Evolutionary conservation across 2,113 vertebrate genomes (phyloP).

Genomic region (Platysteira castanea): DNA sequence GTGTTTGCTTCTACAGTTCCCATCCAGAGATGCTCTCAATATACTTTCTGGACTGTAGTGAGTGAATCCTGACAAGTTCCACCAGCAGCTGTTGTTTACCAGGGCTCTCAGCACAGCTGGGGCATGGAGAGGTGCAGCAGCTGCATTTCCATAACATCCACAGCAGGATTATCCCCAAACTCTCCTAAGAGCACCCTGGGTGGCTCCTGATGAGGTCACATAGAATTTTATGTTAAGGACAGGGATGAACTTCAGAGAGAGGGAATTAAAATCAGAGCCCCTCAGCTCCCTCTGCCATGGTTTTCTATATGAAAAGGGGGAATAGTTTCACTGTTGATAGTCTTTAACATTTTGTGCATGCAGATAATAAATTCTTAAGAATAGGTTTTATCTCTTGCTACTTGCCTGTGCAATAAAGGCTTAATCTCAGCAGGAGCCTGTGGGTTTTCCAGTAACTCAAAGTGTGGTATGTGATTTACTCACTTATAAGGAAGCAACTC

Average conservation of each 20-base stretch:
- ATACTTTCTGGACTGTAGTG: background rate
- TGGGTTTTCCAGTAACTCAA: background rate
- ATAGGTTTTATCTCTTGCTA: background rate
- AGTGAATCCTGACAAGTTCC: background rate
- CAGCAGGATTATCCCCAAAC: background rate
- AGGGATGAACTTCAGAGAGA: background rate
- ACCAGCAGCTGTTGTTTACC: background rate
- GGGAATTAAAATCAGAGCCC: background rate
- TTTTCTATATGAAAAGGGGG: background rate
- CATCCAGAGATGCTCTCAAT: background rate
- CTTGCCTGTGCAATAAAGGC: background rate
- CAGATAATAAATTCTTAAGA: constrained; percentile 23
- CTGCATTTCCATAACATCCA: background rate
- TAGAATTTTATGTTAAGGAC: background rate
- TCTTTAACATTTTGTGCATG: constrained; percentile 4
- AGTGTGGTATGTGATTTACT: background rate
- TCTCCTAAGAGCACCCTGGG: background rate
- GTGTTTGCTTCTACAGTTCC: background rate
- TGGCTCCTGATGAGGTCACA: background rate
- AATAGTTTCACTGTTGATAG: background rate
- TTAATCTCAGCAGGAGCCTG: background rate
- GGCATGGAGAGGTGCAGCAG: background rate
- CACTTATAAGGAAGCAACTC: background rate
- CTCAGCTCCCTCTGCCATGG: background rate
- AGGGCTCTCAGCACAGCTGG: background rate